These are phyloP conservation scores for Tachina grossa DNA, from an alignment of 2,888 invertebrate species.

Conservation along the genomic window DNA sequence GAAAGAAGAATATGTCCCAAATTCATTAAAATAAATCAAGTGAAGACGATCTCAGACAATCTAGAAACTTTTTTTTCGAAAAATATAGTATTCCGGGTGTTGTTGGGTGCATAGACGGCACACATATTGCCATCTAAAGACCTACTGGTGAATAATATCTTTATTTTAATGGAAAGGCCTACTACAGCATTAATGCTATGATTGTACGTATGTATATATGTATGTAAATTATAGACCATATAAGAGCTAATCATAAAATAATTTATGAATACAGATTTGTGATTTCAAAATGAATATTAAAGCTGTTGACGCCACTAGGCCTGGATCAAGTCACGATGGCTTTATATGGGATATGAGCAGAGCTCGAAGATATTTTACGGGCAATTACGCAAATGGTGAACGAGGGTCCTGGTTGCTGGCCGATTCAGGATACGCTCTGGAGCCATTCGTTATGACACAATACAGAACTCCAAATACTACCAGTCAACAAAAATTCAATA, in stretches of 20 bases:
- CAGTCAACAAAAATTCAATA: constrained; percentile 15
- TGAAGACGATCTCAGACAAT: constrained; percentile 14
- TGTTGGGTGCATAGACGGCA: constrained; percentile 22
- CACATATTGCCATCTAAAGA: constrained; percentile 9
- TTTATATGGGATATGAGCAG: not conserved
- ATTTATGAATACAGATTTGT: too few species aligned
- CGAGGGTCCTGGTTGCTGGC: constrained; percentile 14
- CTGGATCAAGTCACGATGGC: too few species aligned
- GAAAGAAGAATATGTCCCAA: constrained; percentile 12
- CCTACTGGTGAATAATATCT: constrained; percentile 13
- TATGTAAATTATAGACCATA: too few species aligned
- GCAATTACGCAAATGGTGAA: constrained; percentile 11
- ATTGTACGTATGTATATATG: too few species aligned
- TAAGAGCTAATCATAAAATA: too few species aligned
- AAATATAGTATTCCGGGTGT: constrained; percentile 25
- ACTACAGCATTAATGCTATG: not conserved
- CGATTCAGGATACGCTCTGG: constrained; percentile 25
- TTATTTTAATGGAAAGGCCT: constrained; percentile 12
- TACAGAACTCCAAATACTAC: constrained; percentile 22
- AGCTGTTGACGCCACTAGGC: too few species aligned
- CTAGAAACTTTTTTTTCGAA: constrained; percentile 13
- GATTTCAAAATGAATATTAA: too few species aligned
- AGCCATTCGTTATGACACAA: constrained; percentile 30
- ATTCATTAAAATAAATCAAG: constrained; percentile 8
- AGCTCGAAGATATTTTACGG: constrained; percentile 1